These are phyloP conservation scores for Lochmaea crataegi DNA, from an alignment of 2,888 invertebrate genomes.

Conservation along the genomic window DNA sequence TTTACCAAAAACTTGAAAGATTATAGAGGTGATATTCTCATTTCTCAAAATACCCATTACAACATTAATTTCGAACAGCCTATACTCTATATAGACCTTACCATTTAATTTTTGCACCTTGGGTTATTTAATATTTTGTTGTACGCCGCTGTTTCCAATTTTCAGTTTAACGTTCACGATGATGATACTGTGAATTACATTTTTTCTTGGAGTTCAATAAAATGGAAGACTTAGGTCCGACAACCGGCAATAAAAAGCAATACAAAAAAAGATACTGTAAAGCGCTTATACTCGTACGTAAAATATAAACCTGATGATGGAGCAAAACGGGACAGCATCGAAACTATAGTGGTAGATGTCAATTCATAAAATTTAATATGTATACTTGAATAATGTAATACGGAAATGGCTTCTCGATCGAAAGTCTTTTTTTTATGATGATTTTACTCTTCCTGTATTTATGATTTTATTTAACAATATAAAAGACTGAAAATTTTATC, in stretches of 20 bases:
- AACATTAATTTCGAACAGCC: too few species aligned
- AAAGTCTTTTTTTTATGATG: background rate
- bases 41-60: too few species aligned
- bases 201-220: constrained; percentile 11
- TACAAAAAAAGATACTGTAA: constrained; percentile 56
- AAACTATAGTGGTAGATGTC: constrained; percentile 58
- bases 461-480: background rate
- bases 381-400: constrained; percentile 24
- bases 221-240: constrained; percentile 34
- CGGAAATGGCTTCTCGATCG: background rate
- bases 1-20: too few species aligned
- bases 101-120: too few species aligned
- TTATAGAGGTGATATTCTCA: too few species aligned
- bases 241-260: constrained; percentile 62
- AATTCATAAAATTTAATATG: constrained; percentile 52
- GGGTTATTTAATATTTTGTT: too few species aligned
- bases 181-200: background rate
- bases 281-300: constrained; percentile 60
- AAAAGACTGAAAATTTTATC: too few species aligned
- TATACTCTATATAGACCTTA: too few species aligned
- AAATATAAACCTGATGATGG: constrained; percentile 46
- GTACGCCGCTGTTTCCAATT: background rate
- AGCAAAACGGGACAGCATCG: constrained; percentile 55
- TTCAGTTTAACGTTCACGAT: background rate
- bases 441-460: background rate